A percentile compares a stretch with the other conserved stretches of the same genome.
phyloP scores from a whole-genome alignment of 2,888 invertebrate genomes.

The Agrilus mali region DNA sequence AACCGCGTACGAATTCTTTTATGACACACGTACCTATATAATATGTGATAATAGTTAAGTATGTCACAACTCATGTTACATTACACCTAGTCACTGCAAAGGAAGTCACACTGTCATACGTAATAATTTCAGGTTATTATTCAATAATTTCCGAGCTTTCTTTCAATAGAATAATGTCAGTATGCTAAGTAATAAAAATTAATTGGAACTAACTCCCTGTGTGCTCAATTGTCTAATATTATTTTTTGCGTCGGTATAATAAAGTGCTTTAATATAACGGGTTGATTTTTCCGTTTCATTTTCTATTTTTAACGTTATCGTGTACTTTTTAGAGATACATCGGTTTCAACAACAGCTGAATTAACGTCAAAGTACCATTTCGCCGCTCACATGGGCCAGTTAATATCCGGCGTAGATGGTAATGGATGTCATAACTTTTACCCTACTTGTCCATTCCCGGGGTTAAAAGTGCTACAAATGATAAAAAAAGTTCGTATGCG shows the following conservation, averaged over 20 bases:
- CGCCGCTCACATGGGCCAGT: slow-evolving; percentile 56
- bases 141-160: too few species aligned
- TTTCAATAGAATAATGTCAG: too few species aligned
- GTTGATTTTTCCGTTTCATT: too few species aligned
- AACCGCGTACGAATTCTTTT: too few species aligned
- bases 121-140: too few species aligned
- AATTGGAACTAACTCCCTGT: too few species aligned
- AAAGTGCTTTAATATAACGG: too few species aligned
- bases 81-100: neutral
- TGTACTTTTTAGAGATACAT: slow-evolving; percentile 42
- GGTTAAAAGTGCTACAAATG: slow-evolving; percentile 47
- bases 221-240: too few species aligned
- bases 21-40: neutral
- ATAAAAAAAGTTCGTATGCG: slow-evolving; percentile 45
- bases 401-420: slow-evolving; percentile 50
- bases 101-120: too few species aligned
- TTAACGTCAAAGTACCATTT: slow-evolving; percentile 51
- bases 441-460: slow-evolving; percentile 50
- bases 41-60: neutral
- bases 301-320: neutral
- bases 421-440: slow-evolving; percentile 56
- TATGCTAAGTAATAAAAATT: too few species aligned
- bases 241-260: too few species aligned
- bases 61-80: neutral
- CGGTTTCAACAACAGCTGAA: slow-evolving; percentile 47